Evolutionary conservation across 2,797 vertebrate genomes (phyloP).

Genomic region (Sebastes minor): DNA sequence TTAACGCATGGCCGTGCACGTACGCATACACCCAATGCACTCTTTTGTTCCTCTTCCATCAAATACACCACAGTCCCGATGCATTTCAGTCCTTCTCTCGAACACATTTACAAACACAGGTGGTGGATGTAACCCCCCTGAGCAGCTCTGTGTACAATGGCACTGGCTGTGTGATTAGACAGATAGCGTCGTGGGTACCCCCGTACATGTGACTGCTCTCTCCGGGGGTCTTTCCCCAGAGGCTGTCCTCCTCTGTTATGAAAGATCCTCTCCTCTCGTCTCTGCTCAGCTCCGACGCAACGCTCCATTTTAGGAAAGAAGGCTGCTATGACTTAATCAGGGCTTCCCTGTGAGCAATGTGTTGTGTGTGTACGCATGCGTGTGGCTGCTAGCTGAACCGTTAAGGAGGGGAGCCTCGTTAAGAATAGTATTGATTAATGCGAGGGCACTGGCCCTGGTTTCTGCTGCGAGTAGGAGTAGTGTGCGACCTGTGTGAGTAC

Average conservation of each 20-base stretch:
- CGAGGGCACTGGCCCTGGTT: slow-evolving; percentile 22
- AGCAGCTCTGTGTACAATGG: slow-evolving; percentile 17
- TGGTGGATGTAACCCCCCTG: slow-evolving; percentile 2
- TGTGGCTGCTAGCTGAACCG: slow-evolving; percentile 10
- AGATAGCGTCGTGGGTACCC: slow-evolving; percentile 10
- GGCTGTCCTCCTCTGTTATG: slow-evolving; percentile 38
- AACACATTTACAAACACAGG: slow-evolving; percentile 12
- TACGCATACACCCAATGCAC: background rate
- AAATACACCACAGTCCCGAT: background rate
- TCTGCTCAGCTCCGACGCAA: slow-evolving; percentile 37
- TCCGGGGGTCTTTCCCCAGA: slow-evolving; percentile 53
- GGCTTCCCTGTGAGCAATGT: slow-evolving; percentile 71
- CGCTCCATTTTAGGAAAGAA: slow-evolving; percentile 62
- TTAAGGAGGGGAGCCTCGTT: slow-evolving; percentile 21
- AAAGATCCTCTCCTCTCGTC: slow-evolving; percentile 25
- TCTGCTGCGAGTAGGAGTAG: slow-evolving; percentile 23
- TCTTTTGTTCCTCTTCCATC: background rate
- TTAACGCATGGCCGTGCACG: background rate
- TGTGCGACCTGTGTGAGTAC: background rate
- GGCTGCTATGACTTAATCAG: slow-evolving; percentile 75
- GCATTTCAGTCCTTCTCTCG: background rate
- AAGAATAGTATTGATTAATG: slow-evolving; percentile 65
- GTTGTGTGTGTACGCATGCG: background rate
- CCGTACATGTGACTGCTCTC: slow-evolving; percentile 42
- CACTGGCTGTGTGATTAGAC: slow-evolving; percentile 11